Base-by-base conservation (phyloP, 2,797 vertebrate genomes). In the Typhlichthys eigenmanni region DNA sequence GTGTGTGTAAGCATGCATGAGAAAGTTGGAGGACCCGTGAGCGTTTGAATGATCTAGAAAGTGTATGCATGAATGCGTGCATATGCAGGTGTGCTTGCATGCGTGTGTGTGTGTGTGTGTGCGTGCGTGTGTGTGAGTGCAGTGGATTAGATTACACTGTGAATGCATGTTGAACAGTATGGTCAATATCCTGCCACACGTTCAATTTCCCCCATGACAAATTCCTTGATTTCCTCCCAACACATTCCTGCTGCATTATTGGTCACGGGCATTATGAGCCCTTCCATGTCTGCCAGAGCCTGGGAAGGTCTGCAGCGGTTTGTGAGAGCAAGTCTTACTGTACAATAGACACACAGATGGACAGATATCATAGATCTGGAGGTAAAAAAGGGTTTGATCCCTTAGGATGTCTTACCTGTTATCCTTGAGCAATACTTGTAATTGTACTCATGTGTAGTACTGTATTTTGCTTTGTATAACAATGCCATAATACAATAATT, bases 151-250 rank as follows among this genome's bases (percentile, higher is more conserved):
- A 65, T 86, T 86, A 81, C 75, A 85, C 69, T 74, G 75, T 43
- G 58, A 76, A 82, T 79, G 74, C 83, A 83, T 85, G 81, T 85
- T 64, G 62, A 83, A 79, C 77, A 79, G 71, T 81, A 73, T 46
- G 68, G 82, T 80, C 85, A 79, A 85, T 88, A 85, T 80, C 13
- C 80, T 85, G 78, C 73, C 47, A 10, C 82, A 81, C 72, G 50
- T 78, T 72, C 76, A 66, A 52, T 69, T 77, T 70, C 58, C 74
- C 77, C 86, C 82, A 78, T 89, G 83, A 87, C 86, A 88, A 90
- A 89, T 90, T 79, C 86, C 85, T 86, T 57, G 73, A 90, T 90
- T 87, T 87, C 80, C 83, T 82, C 86, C 73, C 82, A 84, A 88
- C 83, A 88, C 85, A 89, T 89, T 87, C 84, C 78, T 87, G 71